phyloP scores from a whole-genome alignment of 92 coral and sea anemone species.

The Palythoa grandis region DNA sequence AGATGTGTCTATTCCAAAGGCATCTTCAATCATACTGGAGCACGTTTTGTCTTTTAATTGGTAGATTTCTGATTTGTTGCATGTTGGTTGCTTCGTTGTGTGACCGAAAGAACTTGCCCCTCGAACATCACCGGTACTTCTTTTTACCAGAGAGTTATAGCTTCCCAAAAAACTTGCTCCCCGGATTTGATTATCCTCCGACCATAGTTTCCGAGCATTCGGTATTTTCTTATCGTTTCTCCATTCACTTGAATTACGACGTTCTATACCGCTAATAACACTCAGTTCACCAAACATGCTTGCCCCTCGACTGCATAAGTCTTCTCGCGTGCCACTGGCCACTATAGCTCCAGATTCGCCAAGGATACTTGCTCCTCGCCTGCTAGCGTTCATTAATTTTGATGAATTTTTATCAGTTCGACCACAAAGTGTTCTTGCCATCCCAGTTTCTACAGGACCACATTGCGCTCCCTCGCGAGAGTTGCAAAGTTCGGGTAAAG shows the following conservation, averaged over 20 bases:
- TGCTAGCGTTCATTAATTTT: background rate
- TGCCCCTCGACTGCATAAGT: background rate
- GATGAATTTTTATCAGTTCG: background rate
- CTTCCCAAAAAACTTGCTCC: constrained; percentile 29
- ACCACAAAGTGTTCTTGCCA: background rate
- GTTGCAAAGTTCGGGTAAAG: background rate
- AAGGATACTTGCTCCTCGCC: constrained; percentile 49
- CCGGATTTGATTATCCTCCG: background rate
- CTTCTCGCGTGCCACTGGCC: background rate
- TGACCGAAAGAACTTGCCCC: constrained; percentile 75
- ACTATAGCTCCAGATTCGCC: constrained; percentile 16
- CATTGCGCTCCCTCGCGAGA: background rate
- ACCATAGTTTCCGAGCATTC: background rate
- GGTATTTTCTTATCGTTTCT: constrained; percentile 51
- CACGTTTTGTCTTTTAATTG: background rate
- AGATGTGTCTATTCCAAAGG: constrained; percentile 61
- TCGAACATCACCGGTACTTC: constrained; percentile 19
- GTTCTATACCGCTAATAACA: background rate
- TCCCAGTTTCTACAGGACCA: background rate
- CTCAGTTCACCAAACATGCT: background rate
- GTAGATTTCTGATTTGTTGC: background rate
- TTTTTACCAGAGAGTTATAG: background rate
- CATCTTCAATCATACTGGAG: background rate
- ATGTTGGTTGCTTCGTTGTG: background rate
- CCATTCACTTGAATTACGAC: background rate